Percentiles rank a stretch among this genome's conserved stretches.
These are phyloP conservation scores for Sphyrna mokarran DNA, from an alignment of 2,113 vertebrate genomes.

Conservation along the genomic window DNA sequence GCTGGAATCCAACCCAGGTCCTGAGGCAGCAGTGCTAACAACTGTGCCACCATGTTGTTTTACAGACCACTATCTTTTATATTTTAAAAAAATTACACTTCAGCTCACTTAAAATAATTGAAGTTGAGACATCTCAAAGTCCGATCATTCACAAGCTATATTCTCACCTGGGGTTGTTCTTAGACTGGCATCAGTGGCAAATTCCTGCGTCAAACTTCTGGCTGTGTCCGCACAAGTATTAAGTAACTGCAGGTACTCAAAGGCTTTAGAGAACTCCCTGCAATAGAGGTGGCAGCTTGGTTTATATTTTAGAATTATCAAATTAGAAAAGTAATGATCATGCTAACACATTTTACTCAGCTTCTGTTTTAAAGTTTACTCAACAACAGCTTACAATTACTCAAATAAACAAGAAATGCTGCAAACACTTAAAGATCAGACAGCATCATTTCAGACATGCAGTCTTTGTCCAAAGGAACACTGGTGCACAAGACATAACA, in stretches of 20 bases:
- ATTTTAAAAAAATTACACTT: neutral
- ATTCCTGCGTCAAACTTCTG: slow-evolving; percentile 49
- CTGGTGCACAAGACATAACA: neutral
- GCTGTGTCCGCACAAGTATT: slow-evolving; percentile 78
- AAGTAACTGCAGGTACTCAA: slow-evolving; percentile 83
- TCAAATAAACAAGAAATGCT: neutral
- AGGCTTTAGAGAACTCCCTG: slow-evolving; percentile 80
- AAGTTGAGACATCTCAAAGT: neutral
- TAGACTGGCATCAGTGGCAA: slow-evolving; percentile 45
- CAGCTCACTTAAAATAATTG: neutral
- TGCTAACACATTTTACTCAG: neutral
- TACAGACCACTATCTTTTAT: too few species aligned
- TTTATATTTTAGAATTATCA: neutral
- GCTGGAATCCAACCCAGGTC: too few species aligned
- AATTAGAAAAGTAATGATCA: neutral
- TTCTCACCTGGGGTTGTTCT: slow-evolving; percentile 54
- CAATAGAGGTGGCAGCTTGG: slow-evolving; percentile 33
- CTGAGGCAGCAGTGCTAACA: too few species aligned
- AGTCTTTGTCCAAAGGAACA: neutral
- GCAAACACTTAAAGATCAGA: neutral
- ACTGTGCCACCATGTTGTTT: too few species aligned
- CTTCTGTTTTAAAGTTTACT: neutral
- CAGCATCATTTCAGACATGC: neutral
- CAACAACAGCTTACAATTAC: neutral
- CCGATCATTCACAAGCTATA: neutral